Evolutionary conservation across 2,113 vertebrate species (phyloP).

Genomic region (Cairina moschata): DNA sequence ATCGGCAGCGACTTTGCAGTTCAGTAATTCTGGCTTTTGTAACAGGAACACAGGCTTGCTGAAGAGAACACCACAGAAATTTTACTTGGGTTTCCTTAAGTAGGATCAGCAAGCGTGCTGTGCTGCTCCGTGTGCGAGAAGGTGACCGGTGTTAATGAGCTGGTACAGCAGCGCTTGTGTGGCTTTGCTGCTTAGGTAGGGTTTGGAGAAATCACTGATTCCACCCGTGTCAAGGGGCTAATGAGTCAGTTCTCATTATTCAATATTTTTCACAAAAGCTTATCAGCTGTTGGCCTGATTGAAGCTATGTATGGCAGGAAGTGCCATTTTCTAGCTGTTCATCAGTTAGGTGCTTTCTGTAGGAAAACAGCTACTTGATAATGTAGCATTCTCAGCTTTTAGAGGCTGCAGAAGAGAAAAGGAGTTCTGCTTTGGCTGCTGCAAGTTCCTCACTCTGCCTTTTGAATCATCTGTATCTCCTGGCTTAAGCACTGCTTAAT

Average conservation of each 20-base stretch:
- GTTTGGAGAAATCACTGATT: neutral
- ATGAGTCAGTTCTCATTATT: neutral
- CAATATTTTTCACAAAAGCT: neutral
- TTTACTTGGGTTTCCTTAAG: neutral
- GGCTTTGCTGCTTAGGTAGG: neutral
- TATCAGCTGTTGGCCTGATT: neutral
- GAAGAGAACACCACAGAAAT: neutral
- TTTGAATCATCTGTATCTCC: neutral
- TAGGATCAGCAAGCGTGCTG: neutral
- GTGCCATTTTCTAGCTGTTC: neutral
- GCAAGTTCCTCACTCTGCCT: rapidly evolving
- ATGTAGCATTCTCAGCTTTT: neutral
- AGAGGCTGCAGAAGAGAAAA: neutral
- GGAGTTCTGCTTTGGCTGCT: neutral
- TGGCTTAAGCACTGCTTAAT: neutral
- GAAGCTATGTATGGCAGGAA: neutral
- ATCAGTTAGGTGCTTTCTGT: neutral
- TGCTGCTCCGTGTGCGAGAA: rapidly evolving
- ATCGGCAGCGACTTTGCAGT: neutral
- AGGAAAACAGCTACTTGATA: neutral
- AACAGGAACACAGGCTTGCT: neutral
- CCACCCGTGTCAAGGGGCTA: neutral
- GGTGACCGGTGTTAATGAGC: neutral
- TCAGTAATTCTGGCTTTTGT: neutral
- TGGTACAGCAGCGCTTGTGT: neutral